phyloP scores from a whole-genome alignment of 2,113 vertebrate genomes.

The Salvelinus namaycush region DNA sequence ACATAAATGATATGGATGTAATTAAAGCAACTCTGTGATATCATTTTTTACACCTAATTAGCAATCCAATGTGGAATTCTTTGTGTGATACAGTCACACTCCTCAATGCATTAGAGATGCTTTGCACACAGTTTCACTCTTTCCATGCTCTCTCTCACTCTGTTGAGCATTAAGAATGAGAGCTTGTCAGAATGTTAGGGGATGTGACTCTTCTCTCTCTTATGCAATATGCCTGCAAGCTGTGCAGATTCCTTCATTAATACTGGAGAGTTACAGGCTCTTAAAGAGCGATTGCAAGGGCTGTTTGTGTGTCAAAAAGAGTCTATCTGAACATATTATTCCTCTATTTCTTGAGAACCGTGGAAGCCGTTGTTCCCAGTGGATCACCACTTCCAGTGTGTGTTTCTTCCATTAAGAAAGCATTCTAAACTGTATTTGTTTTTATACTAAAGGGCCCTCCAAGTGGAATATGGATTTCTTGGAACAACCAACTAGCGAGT shows the following conservation, averaged over 20 bases:
- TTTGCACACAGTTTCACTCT: constrained; percentile 31
- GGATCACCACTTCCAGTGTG: not conserved
- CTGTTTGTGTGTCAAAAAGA: constrained; percentile 30
- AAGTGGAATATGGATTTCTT: constrained; percentile 51
- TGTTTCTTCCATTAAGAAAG: constrained; percentile 16
- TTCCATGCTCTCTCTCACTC: constrained; percentile 38
- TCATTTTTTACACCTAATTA: constrained; percentile 38
- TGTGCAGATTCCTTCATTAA: constrained; percentile 38
- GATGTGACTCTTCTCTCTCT: constrained; percentile 19
- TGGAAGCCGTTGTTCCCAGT: not conserved
- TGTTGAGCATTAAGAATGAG: constrained; percentile 35
- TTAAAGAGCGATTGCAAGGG: constrained; percentile 45
- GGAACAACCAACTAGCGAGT: constrained; percentile 26
- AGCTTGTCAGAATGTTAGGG: constrained; percentile 28
- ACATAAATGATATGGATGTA: constrained; percentile 1
- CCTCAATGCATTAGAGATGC: constrained; percentile 1
- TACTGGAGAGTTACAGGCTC: constrained; percentile 37
- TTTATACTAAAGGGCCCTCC: constrained; percentile 36
- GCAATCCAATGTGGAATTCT: constrained; percentile 17
- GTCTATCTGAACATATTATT: constrained; percentile 9
- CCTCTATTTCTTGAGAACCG: not conserved
- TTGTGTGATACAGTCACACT: constrained; percentile 9
- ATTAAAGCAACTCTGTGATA: constrained; percentile 1
- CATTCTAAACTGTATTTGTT: constrained; percentile 27
- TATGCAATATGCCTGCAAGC: constrained; percentile 39